A percentile compares a stretch with the other conserved stretches of the same genome.
phyloP scores from a whole-genome alignment of 2,797 vertebrate species.

The Odontamblyopus rebecca region DNA sequence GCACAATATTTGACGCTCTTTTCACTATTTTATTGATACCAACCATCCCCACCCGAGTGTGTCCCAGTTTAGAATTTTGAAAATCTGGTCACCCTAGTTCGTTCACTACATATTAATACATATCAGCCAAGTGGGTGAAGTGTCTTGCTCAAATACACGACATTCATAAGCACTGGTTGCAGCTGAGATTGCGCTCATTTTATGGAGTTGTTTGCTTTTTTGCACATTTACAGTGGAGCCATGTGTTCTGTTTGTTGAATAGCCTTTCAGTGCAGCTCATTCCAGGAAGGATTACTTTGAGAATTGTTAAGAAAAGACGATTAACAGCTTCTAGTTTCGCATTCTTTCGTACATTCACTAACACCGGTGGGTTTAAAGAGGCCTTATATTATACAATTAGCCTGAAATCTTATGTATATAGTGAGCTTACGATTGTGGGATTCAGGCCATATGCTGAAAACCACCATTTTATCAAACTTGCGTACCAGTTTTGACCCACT shows the following conservation, averaged over 20 bases:
- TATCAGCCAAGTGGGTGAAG: neutral
- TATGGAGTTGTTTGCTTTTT: neutral
- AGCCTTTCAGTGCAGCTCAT: conserved; percentile 28
- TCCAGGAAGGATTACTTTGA: conserved; percentile 35
- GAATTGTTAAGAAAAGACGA: conserved; percentile 23
- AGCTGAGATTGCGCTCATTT: neutral
- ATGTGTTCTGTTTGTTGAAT: conserved; percentile 7
- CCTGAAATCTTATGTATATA: neutral
- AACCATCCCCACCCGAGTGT: too few species aligned
- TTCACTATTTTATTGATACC: too few species aligned
- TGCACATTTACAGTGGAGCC: neutral
- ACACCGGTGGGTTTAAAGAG: neutral
- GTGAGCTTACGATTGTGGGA: neutral
- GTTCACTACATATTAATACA: neutral
- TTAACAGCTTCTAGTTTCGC: conserved; percentile 14
- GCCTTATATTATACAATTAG: neutral
- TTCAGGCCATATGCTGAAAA: neutral
- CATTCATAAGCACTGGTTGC: neutral
- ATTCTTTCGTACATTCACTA: neutral
- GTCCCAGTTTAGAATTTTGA: too few species aligned
- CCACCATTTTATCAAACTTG: neutral
- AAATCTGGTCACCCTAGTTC: too few species aligned
- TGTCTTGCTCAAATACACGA: neutral
- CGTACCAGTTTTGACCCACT: neutral
- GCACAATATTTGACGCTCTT: too few species aligned